Evolutionary conservation across 1,140 invertebrate species (phyloP).

Genomic region (Cydia fagiglandana): DNA sequence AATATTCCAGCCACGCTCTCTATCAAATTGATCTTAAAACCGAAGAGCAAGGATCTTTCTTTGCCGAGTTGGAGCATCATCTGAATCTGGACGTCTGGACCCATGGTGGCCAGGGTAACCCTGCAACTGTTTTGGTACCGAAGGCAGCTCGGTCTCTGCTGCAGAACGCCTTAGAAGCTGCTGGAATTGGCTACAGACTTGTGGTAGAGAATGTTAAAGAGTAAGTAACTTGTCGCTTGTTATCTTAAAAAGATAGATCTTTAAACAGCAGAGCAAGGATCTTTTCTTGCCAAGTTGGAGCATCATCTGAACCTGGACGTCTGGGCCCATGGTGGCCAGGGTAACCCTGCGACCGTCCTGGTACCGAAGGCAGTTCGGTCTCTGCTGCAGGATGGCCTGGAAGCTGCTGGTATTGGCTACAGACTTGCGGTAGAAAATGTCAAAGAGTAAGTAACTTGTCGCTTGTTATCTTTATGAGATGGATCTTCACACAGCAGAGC

Average conservation of each 20-base stretch:
- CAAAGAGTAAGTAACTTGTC: constrained; percentile 42
- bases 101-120: constrained; percentile 33
- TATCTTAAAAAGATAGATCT: constrained; percentile 19
- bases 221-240: constrained; percentile 35
- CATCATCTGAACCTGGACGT: constrained; percentile 36
- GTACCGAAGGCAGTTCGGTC: constrained; percentile 34
- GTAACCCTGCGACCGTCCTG: constrained; percentile 33
- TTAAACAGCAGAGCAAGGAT: constrained; percentile 32
- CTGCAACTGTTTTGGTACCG: constrained; percentile 36
- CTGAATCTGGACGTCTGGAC: constrained; percentile 41
- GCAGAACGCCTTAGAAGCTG: constrained; percentile 31
- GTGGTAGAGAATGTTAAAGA: constrained; percentile 43
- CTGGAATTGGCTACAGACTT: constrained; percentile 37
- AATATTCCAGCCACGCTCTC: constrained; percentile 35
- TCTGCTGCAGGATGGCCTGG: constrained; percentile 34
- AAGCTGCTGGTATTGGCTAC: constrained; percentile 35
- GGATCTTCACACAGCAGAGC: constrained; percentile 26
- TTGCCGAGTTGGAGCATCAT: constrained; percentile 31
- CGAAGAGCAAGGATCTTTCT: constrained; percentile 32
- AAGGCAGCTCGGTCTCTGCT: constrained; percentile 32
- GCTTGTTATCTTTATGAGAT: too few relatives aligned
- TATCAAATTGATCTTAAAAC: constrained; percentile 36
- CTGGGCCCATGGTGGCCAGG: constrained; percentile 38
- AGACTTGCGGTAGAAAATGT: constrained; percentile 40
- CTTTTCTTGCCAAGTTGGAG: constrained; percentile 33